These are phyloP conservation scores for Paradisaea rubra DNA, from an alignment of 2,113 vertebrate genomes.

Conservation along the genomic window DNA sequence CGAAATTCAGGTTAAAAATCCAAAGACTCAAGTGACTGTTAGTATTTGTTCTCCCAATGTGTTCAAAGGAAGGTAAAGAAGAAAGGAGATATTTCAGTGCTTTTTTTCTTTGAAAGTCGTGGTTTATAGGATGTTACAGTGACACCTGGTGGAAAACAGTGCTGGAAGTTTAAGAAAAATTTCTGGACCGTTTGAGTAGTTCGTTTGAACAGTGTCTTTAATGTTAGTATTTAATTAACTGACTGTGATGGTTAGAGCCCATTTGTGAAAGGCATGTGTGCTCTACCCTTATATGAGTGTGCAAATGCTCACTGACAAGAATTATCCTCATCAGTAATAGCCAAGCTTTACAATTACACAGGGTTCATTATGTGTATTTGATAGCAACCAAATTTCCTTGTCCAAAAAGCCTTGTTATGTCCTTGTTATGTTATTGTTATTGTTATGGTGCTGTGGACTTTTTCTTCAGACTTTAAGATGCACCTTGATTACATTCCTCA, in stretches of 20 bases:
- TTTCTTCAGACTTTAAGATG: not conserved
- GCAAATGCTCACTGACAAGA: not conserved
- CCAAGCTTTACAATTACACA: not conserved
- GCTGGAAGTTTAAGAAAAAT: not conserved
- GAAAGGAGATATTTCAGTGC: not conserved
- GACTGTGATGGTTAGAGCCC: not conserved
- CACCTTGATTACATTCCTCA: not conserved
- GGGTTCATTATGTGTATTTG: accelerated
- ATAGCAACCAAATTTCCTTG: not conserved
- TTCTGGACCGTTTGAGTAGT: not conserved
- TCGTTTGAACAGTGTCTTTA: not conserved
- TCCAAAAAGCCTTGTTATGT: not conserved
- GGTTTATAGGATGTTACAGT: conserved; percentile 47
- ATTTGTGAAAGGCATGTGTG: not conserved
- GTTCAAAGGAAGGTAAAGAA: not conserved
- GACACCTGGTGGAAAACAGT: conserved; percentile 65
- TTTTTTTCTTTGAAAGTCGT: not conserved
- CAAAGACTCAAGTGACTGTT: not conserved
- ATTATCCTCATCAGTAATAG: not conserved
- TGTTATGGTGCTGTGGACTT: not conserved
- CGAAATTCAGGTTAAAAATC: not conserved
- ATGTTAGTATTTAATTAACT: not conserved
- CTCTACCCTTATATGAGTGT: not conserved
- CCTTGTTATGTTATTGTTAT: not conserved
- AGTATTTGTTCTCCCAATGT: not conserved